These are phyloP conservation scores for Microplitis mediator DNA, from an alignment of 1,140 invertebrate genomes.

Conservation along the genomic window DNA sequence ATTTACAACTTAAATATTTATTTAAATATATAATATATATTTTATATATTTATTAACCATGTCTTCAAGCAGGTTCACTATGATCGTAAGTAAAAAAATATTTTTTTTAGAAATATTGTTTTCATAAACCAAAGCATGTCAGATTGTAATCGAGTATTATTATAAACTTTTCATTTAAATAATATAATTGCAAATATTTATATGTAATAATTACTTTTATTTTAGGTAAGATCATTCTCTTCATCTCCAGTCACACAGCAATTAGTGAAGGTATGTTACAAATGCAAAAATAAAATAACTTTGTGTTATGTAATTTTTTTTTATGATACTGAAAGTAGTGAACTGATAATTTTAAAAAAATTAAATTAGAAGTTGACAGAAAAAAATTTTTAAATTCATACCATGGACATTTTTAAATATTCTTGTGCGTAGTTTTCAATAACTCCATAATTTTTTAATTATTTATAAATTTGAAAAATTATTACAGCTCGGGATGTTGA, in stretches of 20 bases:
- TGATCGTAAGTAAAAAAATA: background rate
- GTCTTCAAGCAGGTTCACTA: constrained; percentile 1
- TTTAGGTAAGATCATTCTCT: constrained; percentile 9
- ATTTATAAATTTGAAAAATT: too few species aligned
- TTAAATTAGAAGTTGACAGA: too few species aligned
- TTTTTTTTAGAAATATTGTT: background rate
- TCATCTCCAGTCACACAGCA: constrained; percentile 7
- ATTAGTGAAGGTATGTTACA: constrained; percentile 1
- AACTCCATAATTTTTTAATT: too few species aligned
- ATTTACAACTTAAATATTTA: background rate
- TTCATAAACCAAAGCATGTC: background rate
- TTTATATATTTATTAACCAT: background rate
- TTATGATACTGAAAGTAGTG: background rate
- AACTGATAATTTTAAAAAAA: too few species aligned
- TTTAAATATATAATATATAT: background rate
- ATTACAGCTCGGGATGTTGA: too few species aligned
- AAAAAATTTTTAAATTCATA: too few species aligned
- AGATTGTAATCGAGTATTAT: background rate
- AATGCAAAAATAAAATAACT: background rate
- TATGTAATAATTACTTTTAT: background rate
- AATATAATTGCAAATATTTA: background rate
- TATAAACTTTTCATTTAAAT: background rate
- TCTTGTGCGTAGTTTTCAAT: too few species aligned
- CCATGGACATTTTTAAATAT: too few species aligned
- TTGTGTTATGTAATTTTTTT: constrained; percentile 1